Conservation (phyloP, 2,113 vertebrate species). For the Cnemophilus loriae region DNA sequence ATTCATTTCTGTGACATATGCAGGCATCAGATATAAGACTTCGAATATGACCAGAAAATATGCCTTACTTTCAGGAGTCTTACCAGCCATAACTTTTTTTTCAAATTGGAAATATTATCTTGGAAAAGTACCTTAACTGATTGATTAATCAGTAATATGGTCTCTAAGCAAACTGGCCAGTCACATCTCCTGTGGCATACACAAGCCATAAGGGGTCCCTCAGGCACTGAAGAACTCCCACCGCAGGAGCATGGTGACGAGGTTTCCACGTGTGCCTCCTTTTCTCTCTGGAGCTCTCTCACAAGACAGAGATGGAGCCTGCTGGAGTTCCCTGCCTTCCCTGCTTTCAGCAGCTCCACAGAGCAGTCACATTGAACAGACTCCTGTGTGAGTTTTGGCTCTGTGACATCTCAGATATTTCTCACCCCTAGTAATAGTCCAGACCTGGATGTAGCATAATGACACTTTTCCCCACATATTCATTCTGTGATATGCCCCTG, state of each 20-base stretch:
- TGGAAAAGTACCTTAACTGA: background rate
- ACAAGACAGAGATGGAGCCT: background rate
- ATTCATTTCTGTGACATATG: background rate
- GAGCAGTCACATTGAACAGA: background rate
- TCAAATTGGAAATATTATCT: background rate
- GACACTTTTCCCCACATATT: background rate
- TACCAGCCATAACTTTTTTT: background rate
- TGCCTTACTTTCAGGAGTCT: background rate
- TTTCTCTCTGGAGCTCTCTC: background rate
- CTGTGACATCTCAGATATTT: background rate
- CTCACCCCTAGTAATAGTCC: background rate
- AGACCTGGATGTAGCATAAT: background rate
- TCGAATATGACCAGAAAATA: background rate
- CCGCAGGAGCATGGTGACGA: rapidly evolving
- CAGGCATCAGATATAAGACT: background rate
- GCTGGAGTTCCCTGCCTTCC: background rate
- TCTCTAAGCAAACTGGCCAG: background rate
- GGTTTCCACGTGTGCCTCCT: background rate
- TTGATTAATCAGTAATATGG: background rate
- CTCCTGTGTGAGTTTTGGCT: background rate
- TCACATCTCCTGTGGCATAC: background rate
- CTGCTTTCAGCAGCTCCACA: background rate
- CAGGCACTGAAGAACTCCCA: background rate
- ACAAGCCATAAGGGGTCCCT: background rate
- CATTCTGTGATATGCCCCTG: background rate